Conservation (phyloP, 1,140 invertebrate species). For the Trichogramma pretiosum region DNA sequence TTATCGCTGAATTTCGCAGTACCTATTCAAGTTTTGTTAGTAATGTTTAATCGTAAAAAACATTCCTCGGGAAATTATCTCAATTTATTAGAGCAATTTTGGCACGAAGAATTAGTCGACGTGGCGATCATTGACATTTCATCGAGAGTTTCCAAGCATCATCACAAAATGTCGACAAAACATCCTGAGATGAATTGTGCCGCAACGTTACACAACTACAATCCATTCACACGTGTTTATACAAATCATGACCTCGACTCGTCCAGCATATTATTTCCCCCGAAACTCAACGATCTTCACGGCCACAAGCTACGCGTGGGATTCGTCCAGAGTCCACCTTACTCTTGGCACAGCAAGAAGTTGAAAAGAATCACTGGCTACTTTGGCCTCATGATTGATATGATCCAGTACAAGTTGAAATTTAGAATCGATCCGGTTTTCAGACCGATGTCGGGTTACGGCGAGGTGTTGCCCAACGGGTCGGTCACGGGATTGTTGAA, state of each 20-base stretch:
- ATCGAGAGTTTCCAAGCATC: no score
- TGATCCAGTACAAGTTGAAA: neutral
- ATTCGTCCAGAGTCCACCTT: conserved; percentile 1
- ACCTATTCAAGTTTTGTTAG: no score
- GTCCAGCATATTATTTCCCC: neutral
- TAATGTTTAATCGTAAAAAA: no score
- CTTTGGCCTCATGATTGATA: neutral
- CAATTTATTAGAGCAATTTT: no score
- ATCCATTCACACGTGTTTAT: neutral
- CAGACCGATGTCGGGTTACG: neutral
- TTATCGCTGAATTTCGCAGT: no score
- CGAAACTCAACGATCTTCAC: neutral
- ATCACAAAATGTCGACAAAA: no score
- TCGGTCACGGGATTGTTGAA: neutral
- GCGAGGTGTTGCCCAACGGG: neutral
- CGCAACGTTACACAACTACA: neutral
- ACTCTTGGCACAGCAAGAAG: neutral
- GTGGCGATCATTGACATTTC: neutral
- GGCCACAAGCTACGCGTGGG: neutral
- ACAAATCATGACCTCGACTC: neutral
- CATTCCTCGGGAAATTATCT: no score
- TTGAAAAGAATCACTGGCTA: neutral
- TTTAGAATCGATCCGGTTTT: neutral
- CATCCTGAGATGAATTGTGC: no score
- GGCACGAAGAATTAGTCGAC: neutral